Evolutionary conservation across 2,113 vertebrate genomes (phyloP).

Genomic region (Paralichthys olivaceus): DNA sequence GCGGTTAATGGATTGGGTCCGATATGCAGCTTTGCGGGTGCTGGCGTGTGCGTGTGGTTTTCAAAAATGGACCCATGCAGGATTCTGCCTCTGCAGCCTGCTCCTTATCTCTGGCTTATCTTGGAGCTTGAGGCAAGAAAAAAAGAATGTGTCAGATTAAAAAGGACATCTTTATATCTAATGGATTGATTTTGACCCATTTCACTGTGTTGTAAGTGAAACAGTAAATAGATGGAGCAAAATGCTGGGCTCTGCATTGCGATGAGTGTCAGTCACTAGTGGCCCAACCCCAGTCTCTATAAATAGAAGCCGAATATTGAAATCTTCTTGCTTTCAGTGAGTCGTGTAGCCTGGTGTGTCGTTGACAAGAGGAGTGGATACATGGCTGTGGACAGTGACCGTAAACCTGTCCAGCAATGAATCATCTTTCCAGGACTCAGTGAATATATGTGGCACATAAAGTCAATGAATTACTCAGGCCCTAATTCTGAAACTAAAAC

Average conservation of each 20-base stretch:
- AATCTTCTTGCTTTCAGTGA: not conserved
- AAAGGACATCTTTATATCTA: not conserved
- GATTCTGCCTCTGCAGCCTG: not conserved
- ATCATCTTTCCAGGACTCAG: not conserved
- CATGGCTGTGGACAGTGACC: not conserved
- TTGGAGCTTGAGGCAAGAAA: not conserved
- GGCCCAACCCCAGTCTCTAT: not conserved
- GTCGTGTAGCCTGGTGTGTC: not conserved
- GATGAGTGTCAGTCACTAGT: not conserved
- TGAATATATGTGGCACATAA: not conserved
- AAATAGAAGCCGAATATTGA: not conserved
- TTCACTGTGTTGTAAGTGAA: not conserved
- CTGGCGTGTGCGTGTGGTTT: too few species aligned
- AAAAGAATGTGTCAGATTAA: too few species aligned
- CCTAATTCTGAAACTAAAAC: conserved; percentile 5
- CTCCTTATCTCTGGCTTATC: not conserved
- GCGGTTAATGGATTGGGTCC: too few species aligned
- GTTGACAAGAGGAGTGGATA: not conserved
- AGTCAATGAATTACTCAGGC: conserved; percentile 6
- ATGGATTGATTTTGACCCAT: not conserved
- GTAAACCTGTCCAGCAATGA: conserved; percentile 12
- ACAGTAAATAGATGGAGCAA: not conserved
- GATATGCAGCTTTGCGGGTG: too few species aligned
- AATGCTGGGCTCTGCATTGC: not conserved
- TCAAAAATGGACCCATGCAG: too few species aligned